Evolutionary conservation across 2,797 vertebrate species (phyloP).

Genomic region (Graptemys geographica): DNA sequence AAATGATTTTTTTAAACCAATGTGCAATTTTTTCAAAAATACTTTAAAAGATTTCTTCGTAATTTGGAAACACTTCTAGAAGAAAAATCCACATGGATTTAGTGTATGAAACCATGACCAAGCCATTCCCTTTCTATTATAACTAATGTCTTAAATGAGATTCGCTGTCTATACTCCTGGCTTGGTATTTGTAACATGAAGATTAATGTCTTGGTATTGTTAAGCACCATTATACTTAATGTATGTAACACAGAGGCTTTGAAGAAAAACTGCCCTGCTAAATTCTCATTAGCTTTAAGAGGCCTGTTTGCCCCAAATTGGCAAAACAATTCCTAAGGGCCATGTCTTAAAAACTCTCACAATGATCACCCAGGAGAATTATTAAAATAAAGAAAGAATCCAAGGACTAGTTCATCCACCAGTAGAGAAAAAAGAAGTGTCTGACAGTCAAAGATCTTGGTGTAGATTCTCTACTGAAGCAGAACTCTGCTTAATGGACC

Average conservation of each 20-base stretch:
- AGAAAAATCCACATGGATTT: background rate
- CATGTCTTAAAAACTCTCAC: background rate
- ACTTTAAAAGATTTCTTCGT: background rate
- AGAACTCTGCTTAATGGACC: background rate
- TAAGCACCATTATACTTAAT: background rate
- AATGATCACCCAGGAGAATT: accelerated
- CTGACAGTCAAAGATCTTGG: background rate
- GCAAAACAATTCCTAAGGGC: background rate
- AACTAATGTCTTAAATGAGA: background rate
- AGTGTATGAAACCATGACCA: background rate
- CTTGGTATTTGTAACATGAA: background rate
- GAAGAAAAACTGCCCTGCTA: background rate
- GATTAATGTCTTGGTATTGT: background rate
- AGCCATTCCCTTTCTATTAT: background rate
- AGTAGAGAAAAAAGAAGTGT: accelerated
- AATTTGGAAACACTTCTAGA: background rate
- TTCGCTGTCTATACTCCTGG: background rate
- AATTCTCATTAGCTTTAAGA: no score
- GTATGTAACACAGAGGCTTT: background rate
- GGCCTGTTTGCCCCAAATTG: background rate
- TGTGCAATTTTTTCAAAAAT: background rate
- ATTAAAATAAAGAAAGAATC: background rate
- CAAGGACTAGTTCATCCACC: background rate
- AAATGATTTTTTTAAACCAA: no score
- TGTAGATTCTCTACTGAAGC: accelerated